These are phyloP conservation scores for Thalassoma bifasciatum DNA, from an alignment of 2,113 vertebrate genomes.

Conservation along the genomic window DNA sequence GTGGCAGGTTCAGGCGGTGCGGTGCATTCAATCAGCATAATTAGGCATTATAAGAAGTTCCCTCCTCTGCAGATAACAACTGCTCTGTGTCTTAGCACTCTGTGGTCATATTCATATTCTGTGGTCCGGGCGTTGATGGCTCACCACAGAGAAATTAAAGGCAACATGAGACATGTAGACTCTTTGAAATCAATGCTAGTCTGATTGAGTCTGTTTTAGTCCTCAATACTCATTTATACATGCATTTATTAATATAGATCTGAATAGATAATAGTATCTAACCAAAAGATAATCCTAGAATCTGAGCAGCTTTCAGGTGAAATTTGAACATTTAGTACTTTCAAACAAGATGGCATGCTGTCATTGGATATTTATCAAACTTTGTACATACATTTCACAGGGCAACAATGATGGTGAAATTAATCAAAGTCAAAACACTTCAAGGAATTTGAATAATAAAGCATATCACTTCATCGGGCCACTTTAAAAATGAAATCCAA, in stretches of 20 bases:
- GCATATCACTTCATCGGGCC: constrained; percentile 51
- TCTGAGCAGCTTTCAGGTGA: constrained; percentile 14
- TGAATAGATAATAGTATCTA: neutral
- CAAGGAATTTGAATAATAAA: constrained; percentile 55
- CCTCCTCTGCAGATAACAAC: constrained; percentile 47
- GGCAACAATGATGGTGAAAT: constrained; percentile 56
- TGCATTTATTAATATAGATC: too few relatives aligned
- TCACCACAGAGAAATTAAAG: constrained; percentile 14
- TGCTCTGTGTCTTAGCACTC: neutral
- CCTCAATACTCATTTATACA: too few relatives aligned
- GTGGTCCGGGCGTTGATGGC: constrained; percentile 15
- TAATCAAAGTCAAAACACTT: constrained; percentile 67
- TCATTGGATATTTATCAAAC: constrained; percentile 58
- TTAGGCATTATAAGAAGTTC: constrained; percentile 34
- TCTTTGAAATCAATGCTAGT: too few relatives aligned
- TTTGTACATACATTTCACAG: constrained; percentile 40
- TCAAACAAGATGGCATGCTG: constrained; percentile 39
- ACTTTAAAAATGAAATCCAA: constrained; percentile 65
- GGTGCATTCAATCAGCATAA: constrained; percentile 47
- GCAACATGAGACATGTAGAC: neutral
- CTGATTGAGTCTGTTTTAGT: neutral
- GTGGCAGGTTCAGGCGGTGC: constrained; percentile 5
- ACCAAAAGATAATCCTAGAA: constrained; percentile 23
- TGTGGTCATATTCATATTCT: neutral
- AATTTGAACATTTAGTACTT: constrained; percentile 47